phyloP scores from a whole-genome alignment of 1,140 invertebrate species.

The Pseudomyrmex flavicornis region DNA sequence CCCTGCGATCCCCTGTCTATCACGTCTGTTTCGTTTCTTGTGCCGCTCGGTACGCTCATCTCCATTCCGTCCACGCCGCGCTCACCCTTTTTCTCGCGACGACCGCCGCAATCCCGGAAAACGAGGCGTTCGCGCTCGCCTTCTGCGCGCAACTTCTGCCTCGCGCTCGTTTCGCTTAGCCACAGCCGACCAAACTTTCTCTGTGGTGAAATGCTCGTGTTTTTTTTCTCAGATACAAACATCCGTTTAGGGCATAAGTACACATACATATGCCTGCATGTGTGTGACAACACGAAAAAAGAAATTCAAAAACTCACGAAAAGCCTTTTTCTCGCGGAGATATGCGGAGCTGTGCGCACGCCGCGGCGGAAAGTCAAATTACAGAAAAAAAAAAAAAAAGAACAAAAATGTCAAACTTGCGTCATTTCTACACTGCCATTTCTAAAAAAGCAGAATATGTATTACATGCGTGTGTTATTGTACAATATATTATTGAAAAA shows the following conservation, averaged over 20 bases:
- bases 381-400: neutral
- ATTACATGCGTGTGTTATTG: neutral
- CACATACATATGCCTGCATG: no score
- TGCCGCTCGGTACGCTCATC: conserved; percentile 32
- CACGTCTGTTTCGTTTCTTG: conserved; percentile 33
- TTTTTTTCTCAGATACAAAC: conserved; percentile 13
- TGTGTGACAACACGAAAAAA: neutral
- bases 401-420: no score
- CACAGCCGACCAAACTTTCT: conserved; percentile 62
- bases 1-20: conserved; percentile 46
- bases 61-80: conserved; percentile 37
- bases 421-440: no score
- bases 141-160: neutral
- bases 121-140: conserved; percentile 47
- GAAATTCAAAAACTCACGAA: neutral
- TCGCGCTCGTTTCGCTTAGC: conserved; percentile 61
- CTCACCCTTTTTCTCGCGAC: conserved; percentile 63
- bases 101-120: conserved; percentile 68
- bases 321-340: neutral
- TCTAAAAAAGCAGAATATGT: no score
- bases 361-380: neutral
- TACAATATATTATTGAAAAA: neutral
- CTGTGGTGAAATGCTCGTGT: conserved; percentile 24
- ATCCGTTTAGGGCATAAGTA: conserved; percentile 8
- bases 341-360: neutral